Conservation (phyloP, 2,888 invertebrate species). For the Drosophila melanosoma region DNA sequence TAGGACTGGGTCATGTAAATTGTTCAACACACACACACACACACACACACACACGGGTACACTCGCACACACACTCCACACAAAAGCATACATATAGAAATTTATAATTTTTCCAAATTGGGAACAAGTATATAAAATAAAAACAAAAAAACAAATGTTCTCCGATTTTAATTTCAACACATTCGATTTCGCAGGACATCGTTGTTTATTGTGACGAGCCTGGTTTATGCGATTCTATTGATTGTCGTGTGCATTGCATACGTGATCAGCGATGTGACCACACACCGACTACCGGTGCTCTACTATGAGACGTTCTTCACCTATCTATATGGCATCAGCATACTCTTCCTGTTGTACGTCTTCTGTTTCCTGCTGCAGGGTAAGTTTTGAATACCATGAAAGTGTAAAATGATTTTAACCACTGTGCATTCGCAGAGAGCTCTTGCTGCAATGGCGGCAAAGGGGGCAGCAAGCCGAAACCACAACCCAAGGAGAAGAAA, state of each 20-base stretch:
- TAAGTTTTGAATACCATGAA: slow-evolving; percentile 74
- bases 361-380: slow-evolving; percentile 96
- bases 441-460: slow-evolving; percentile 90
- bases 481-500: slow-evolving; percentile 89
- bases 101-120: background rate
- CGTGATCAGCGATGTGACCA: slow-evolving; percentile 97
- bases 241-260: slow-evolving; percentile 97
- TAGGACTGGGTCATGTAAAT: slow-evolving; percentile 31
- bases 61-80: background rate
- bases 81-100: slow-evolving; percentile 22
- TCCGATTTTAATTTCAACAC: background rate
- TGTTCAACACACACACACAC: slow-evolving; percentile 16
- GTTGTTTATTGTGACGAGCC: slow-evolving; percentile 97
- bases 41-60: slow-evolving; percentile 5
- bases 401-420: background rate
- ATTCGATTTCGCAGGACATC: slow-evolving; percentile 89
- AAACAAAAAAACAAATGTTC: background rate
- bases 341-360: slow-evolving; percentile 96
- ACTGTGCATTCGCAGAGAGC: slow-evolving; percentile 87
- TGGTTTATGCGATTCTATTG: slow-evolving; percentile 97
- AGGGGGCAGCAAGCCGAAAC: slow-evolving; percentile 87
- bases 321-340: slow-evolving; percentile 96
- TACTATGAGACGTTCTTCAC: slow-evolving; percentile 98
- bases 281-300: slow-evolving; percentile 95
- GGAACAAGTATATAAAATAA: background rate